Base-by-base conservation (phyloP, 2,888 invertebrate genomes). In the Acleris sparsana region DNA sequence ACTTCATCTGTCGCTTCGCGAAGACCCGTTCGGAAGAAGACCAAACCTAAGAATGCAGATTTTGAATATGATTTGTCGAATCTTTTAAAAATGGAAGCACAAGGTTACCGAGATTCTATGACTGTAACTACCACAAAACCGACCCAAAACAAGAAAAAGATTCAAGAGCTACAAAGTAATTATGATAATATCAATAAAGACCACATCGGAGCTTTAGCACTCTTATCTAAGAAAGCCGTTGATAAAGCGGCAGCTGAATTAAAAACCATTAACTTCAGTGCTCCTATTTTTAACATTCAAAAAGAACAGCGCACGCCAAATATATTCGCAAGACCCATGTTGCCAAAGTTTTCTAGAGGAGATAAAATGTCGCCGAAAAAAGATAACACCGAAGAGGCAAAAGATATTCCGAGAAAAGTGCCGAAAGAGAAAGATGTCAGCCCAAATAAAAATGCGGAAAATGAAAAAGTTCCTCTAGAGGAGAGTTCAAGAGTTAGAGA, bases 1-100 rank as follows among this genome's bases (percentile, higher is more conserved):
- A 67, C 67, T 3, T 67, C 79, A 17, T 76, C 87, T 9, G 81
- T 87, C 22, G 80, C 86, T n/a, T 87, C 87, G 9, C 84, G 91
- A 58, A 89, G 95, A 70, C 95, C 95, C 2, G 93, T 94, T 16
- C 92, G 96, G 48, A 95, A 95, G 80, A 94, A 94, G 70, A 91
- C 94, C 1, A 95, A 94, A 81, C 93, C 93, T 9, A 93, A 94
- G 70, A 93, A 94, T 77, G 95, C 94, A 76, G 96, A 96, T 85
- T 96, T 96, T 80, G 94, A 96, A 72, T 96, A 96, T 77, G 96
- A 96, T 85, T 85, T 95, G 71, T 94, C 94, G 4, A 93, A 93
- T 83, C 80, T 94, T 62, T 79, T 93, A 46, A 94, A 94, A 82
- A 83, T 87, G 85, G 92, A 93, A 83, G 90, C 90, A 0, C 92